These are phyloP conservation scores for Danio kyathit DNA, from an alignment of 2,797 vertebrate genomes.

Conservation along the genomic window DNA sequence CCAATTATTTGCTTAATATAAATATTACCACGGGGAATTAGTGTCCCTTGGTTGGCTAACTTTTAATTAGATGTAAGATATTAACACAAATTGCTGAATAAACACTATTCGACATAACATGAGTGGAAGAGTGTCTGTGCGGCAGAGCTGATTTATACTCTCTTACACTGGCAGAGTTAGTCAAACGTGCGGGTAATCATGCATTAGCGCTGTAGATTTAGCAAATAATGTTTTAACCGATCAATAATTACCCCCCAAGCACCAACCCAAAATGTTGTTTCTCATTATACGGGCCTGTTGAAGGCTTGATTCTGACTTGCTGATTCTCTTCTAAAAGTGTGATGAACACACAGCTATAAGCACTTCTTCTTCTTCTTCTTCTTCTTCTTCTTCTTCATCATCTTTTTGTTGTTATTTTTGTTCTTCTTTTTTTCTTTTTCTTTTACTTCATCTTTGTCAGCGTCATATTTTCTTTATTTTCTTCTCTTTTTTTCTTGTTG, in stretches of 20 bases:
- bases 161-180: slow-evolving; percentile 34
- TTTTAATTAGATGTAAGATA: slow-evolving; percentile 57
- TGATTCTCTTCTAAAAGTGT: too few relatives aligned
- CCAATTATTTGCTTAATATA: slow-evolving; percentile 48
- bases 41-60: slow-evolving; percentile 47
- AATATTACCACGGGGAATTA: slow-evolving; percentile 39
- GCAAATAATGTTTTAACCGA: slow-evolving; percentile 15
- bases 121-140: slow-evolving; percentile 27
- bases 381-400: not conserved
- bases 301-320: too few relatives aligned
- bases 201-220: slow-evolving; percentile 26
- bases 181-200: slow-evolving; percentile 16
- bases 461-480: too few relatives aligned
- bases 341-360: too few relatives aligned
- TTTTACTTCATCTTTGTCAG: too few relatives aligned
- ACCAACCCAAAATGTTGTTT: not conserved
- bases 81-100: slow-evolving; percentile 46
- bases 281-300: not conserved
- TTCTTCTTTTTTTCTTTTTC: too few relatives aligned
- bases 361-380: too few relatives aligned
- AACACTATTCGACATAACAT: slow-evolving; percentile 36
- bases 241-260: slow-evolving; percentile 3
- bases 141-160: slow-evolving; percentile 33
- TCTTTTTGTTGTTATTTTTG: too few relatives aligned
- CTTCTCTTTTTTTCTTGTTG: too few relatives aligned